phyloP scores from a whole-genome alignment of 1,140 invertebrate species.

The Heterodera carotae region DNA sequence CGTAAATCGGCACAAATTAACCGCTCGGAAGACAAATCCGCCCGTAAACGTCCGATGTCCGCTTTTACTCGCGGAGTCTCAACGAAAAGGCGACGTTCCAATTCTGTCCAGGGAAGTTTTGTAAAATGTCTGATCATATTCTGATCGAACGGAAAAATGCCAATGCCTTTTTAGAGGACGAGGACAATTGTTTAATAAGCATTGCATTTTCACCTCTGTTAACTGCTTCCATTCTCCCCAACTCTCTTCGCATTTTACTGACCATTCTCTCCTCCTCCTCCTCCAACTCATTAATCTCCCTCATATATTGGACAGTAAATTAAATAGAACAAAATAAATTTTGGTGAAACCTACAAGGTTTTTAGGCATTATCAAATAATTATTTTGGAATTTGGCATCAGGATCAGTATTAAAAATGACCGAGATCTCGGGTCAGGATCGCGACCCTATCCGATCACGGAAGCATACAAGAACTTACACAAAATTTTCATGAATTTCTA shows the following conservation, averaged over 20 bases:
- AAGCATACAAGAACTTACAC: no score
- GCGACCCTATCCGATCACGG: no score
- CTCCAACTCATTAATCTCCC: constrained; percentile 37
- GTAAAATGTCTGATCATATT: constrained; percentile 17
- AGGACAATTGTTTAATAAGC: no score
- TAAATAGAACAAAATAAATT: no score
- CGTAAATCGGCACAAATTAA: constrained; percentile 29
- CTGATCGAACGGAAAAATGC: not conserved
- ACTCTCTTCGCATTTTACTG: constrained; percentile 35
- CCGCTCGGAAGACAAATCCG: constrained; percentile 6
- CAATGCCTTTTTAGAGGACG: not conserved
- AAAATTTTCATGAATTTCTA: no score
- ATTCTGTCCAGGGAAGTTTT: constrained; percentile 27
- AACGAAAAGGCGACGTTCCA: constrained; percentile 43
- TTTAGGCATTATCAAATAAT: no score
- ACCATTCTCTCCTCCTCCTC: constrained; percentile 42
- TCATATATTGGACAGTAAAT: no score
- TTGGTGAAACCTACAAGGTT: no score
- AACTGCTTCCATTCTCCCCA: constrained; percentile 40
- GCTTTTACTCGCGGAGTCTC: constrained; percentile 13
- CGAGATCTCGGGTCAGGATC: no score
- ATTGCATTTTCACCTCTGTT: constrained; percentile 44
- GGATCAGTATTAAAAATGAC: no score
- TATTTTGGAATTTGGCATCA: no score
- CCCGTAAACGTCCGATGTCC: constrained; percentile 28